Percentiles rank a stretch among this genome's conserved stretches.
Conservation (phyloP, 2,888 invertebrate species). For the Chymomyza procnemis region DNA sequence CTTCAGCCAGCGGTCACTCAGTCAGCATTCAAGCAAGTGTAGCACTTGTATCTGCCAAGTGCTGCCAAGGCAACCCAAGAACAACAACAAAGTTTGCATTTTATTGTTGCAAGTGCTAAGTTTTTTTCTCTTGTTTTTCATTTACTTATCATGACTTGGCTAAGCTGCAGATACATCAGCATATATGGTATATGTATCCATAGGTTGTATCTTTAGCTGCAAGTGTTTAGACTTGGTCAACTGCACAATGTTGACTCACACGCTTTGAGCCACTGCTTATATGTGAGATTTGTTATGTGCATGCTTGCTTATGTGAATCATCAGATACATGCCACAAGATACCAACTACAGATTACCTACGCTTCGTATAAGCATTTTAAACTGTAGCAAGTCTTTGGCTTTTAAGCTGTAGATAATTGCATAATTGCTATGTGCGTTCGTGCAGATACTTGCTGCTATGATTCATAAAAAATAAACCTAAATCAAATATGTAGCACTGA, state of each 20-base stretch:
- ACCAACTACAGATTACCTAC: neutral
- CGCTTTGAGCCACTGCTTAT: neutral
- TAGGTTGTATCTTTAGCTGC: neutral
- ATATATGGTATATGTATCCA: neutral
- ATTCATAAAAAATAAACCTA: neutral
- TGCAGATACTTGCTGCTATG: constrained; percentile 2
- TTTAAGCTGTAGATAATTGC: neutral
- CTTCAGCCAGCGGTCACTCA: neutral
- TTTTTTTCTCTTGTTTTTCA: constrained; percentile 14
- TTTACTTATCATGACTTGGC: constrained; percentile 40
- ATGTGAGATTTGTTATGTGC: neutral
- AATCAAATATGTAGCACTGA: neutral
- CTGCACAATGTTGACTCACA: neutral
- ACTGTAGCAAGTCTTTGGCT: neutral
- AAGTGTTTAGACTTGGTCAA: neutral
- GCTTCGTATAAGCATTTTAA: neutral
- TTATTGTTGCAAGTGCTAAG: constrained; percentile 56
- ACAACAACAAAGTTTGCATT: constrained; percentile 14
- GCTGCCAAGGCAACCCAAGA: neutral
- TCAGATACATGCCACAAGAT: constrained; percentile 35
- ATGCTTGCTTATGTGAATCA: constrained; percentile 49
- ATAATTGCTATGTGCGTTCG: constrained; percentile 1
- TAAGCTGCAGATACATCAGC: neutral
- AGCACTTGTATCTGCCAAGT: neutral
- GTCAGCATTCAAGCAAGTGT: neutral